Conservation (phyloP, 2,113 vertebrate species). For the Xiphorhynchus elegans region DNA sequence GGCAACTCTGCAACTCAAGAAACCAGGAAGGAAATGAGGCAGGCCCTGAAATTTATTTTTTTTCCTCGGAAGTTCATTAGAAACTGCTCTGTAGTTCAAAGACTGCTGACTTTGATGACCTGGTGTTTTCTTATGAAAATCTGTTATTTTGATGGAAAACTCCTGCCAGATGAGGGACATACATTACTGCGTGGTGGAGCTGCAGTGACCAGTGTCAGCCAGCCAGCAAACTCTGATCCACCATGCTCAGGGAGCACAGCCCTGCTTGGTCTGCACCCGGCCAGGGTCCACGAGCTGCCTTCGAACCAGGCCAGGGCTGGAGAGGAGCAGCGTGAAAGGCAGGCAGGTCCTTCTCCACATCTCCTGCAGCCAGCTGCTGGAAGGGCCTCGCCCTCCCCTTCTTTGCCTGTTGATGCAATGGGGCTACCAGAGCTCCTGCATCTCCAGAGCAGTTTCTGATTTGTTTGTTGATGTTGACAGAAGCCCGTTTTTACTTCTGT, state of each 20-base stretch:
- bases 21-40: neutral
- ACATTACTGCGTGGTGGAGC: neutral
- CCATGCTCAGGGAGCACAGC: accelerated
- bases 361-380: accelerated
- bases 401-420: accelerated
- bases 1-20: neutral
- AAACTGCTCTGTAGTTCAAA: neutral
- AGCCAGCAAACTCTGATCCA: neutral
- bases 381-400: neutral
- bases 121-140: neutral
- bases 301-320: neutral
- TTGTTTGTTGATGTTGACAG: neutral
- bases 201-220: neutral
- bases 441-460: neutral
- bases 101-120: neutral
- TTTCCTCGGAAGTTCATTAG: neutral
- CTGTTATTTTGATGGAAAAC: neutral
- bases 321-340: neutral
- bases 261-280: accelerated
- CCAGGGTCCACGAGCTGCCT: neutral
- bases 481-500: slow-evolving; percentile 16
- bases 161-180: neutral
- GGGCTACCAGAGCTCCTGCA: neutral
- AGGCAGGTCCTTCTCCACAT: neutral
- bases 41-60: neutral